Evolutionary conservation across 2,888 invertebrate genomes (phyloP).

Genomic region (Meloe dianella): DNA sequence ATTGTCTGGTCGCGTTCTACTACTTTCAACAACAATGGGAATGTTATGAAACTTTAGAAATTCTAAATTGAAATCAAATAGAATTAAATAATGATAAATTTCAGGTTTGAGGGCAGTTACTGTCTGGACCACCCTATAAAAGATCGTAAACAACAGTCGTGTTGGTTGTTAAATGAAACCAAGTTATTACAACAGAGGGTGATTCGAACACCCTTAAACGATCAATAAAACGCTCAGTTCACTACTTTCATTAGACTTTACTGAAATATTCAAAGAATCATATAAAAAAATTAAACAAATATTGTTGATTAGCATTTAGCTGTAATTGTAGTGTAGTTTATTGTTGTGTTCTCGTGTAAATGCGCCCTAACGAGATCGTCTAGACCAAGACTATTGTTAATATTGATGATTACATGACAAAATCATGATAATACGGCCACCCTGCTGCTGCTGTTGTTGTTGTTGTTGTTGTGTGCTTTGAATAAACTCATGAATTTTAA

Average conservation of each 20-base stretch:
- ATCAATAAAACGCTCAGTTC: not conserved
- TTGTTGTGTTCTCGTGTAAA: not conserved
- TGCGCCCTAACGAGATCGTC: not conserved
- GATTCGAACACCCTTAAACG: not conserved
- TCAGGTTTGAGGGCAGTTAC: not conserved
- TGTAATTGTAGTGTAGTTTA: too few relatives aligned
- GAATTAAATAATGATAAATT: not conserved
- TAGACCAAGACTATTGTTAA: not conserved
- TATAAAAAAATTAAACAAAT: too few relatives aligned
- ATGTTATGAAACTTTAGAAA: too few relatives aligned
- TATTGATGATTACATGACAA: slow-evolving; percentile 7
- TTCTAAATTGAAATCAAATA: too few relatives aligned
- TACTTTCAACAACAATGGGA: not conserved
- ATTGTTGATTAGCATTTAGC: too few relatives aligned
- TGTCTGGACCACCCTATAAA: not conserved
- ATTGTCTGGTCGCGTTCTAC: slow-evolving; percentile 10
- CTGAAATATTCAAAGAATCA: too few relatives aligned
- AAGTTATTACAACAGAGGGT: not conserved
- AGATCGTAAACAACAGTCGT: not conserved
- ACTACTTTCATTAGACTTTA: not conserved
- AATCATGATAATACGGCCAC: not conserved
- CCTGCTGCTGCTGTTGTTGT: too few relatives aligned
- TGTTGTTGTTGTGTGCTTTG: too few relatives aligned
- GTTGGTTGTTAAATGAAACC: not conserved
- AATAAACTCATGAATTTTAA: slow-evolving; percentile 3